Conservation (phyloP, 2,888 invertebrate genomes). For the Calliphora vomitoria region DNA sequence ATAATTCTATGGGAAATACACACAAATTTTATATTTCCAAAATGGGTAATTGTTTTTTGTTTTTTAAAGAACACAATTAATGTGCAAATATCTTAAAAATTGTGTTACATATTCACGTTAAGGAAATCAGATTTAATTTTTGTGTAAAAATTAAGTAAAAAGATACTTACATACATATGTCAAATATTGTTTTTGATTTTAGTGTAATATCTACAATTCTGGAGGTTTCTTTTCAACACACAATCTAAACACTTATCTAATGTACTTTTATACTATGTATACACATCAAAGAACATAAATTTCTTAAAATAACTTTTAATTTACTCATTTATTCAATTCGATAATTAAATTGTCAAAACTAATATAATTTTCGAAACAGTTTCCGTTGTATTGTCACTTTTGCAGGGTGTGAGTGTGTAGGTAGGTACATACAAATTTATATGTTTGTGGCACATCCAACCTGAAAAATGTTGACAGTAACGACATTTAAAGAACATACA, state of each 20-base stretch:
- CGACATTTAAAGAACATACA: neutral
- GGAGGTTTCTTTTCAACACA: too few relatives aligned
- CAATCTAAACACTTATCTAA: too few relatives aligned
- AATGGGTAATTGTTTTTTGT: neutral
- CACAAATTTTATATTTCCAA: neutral
- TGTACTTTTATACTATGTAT: neutral
- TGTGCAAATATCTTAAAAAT: too few relatives aligned
- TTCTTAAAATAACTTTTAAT: neutral
- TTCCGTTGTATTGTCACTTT: conserved; percentile 3
- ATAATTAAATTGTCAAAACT: neutral
- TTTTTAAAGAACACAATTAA: too few relatives aligned
- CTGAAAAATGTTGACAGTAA: conserved; percentile 25
- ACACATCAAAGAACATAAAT: neutral
- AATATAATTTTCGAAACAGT: neutral
- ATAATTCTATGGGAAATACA: neutral
- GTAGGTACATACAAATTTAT: neutral
- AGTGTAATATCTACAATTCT: too few relatives aligned
- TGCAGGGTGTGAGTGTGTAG: neutral
- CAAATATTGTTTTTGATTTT: too few relatives aligned
- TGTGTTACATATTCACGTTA: too few relatives aligned
- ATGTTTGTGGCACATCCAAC: neutral
- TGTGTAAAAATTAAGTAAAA: too few relatives aligned
- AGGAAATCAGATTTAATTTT: too few relatives aligned
- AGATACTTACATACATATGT: too few relatives aligned
- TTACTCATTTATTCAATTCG: neutral